Conservation (phyloP, 1,140 invertebrate genomes). For the Pseudomyrmex cubaensis region DNA sequence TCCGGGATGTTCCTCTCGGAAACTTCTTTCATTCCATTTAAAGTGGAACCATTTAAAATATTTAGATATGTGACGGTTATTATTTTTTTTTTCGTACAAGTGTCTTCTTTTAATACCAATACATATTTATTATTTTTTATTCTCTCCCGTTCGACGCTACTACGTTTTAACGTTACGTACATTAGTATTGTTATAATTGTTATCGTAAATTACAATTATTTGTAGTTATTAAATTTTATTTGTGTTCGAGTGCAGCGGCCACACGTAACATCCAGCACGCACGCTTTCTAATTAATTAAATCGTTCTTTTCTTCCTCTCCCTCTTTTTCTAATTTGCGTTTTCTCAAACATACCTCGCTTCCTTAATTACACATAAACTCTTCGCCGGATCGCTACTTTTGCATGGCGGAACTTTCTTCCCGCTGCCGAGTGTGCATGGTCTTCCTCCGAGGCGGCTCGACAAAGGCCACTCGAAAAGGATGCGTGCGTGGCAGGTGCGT, state of each 20-base stretch:
- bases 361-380: constrained; percentile 39
- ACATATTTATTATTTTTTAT: not conserved
- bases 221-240: constrained; percentile 17
- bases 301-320: not conserved
- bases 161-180: not conserved
- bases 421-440: not conserved
- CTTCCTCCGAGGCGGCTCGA: constrained; percentile 68
- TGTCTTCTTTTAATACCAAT: no score
- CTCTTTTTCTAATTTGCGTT: not conserved
- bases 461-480: constrained; percentile 80
- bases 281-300: constrained; percentile 16
- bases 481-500: constrained; percentile 80
- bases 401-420: constrained; percentile 65
- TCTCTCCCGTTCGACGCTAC: not conserved
- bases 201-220: constrained; percentile 25
- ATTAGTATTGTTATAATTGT: constrained; percentile 17
- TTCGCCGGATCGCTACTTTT: constrained; percentile 50
- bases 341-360: constrained; percentile 24
- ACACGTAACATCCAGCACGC: not conserved
- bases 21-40: constrained; percentile 1
- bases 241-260: not conserved
- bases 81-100: not conserved
- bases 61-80: constrained; percentile 17
- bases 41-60: not conserved
- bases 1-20: constrained; percentile 17